phyloP scores from a whole-genome alignment of 2,113 vertebrate species.

The Oceanodroma tethys region DNA sequence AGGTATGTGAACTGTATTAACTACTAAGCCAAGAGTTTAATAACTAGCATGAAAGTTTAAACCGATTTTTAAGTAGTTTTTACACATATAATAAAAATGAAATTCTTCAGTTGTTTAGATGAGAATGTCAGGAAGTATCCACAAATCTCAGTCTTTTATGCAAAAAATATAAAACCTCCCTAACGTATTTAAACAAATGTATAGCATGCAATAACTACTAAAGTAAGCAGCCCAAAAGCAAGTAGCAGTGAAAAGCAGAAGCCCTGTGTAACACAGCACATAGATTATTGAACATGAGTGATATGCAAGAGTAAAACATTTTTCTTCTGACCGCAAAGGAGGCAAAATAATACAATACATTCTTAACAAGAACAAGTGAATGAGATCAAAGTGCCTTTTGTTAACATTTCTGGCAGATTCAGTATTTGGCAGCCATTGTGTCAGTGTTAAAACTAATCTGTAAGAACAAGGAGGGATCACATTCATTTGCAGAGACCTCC shows the following conservation, averaged over 20 bases:
- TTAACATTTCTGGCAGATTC: conserved; percentile 42
- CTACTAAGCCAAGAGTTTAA: not conserved
- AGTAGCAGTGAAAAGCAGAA: conserved; percentile 2
- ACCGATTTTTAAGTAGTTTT: not conserved
- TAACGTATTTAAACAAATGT: not conserved
- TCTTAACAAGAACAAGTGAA: conserved; percentile 36
- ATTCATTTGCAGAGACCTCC: not conserved
- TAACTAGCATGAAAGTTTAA: not conserved
- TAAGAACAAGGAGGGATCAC: not conserved
- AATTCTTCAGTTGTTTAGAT: not conserved
- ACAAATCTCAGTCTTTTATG: not conserved
- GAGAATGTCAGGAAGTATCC: not conserved
- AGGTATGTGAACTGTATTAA: conserved; percentile 2
- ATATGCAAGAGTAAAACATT: not conserved
- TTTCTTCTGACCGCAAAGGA: conserved; percentile 32
- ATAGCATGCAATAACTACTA: not conserved
- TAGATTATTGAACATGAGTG: conserved; percentile 8
- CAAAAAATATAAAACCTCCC: not conserved
- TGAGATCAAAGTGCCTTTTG: conserved; percentile 47
- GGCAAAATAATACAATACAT: conserved; percentile 11
- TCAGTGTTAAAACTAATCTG: conserved; percentile 25
- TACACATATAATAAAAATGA: not conserved
- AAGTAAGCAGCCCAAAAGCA: not conserved
- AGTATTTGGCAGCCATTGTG: conserved; percentile 30
- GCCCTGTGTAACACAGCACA: not conserved